Percentiles rank a stretch among this genome's conserved stretches.
Conservation (phyloP, 1,140 invertebrate genomes). For the Nylanderia fulva region DNA sequence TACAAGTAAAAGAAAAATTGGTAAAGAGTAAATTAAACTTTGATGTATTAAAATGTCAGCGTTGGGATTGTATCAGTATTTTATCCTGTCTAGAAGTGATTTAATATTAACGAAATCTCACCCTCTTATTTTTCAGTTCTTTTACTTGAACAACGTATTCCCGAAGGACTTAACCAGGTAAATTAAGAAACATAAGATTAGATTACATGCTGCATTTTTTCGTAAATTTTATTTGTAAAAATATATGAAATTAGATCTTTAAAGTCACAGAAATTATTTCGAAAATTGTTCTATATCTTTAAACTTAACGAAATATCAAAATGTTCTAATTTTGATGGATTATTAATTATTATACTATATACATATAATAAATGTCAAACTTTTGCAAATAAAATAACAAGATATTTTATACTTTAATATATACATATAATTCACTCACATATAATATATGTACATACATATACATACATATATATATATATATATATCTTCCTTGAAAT, state of each 20-base stretch:
- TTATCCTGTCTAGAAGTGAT: conserved; percentile 30
- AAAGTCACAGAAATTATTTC: too few relatives aligned
- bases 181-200: conserved; percentile 18
- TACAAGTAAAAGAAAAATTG: conserved; percentile 12
- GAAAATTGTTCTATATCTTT: background rate
- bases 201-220: background rate
- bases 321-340: background rate
- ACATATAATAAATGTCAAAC: background rate
- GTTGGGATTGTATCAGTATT: background rate
- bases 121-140: conserved; percentile 23
- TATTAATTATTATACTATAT: too few relatives aligned
- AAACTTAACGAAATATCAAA: background rate
- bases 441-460: background rate
- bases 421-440: background rate
- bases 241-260: background rate
- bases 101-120: conserved; percentile 66
- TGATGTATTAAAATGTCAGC: conserved; percentile 53
- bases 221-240: background rate
- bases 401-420: background rate
- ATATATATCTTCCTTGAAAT: too few relatives aligned
- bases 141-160: conserved; percentile 9
- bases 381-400: background rate
- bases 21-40: conserved; percentile 21
- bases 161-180: background rate
- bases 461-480: too few relatives aligned